Evolutionary conservation across 2,888 invertebrate species (phyloP), one percentile per base, ranked within the genome.

Genomic region (Vandiemenella viatica): DNA sequence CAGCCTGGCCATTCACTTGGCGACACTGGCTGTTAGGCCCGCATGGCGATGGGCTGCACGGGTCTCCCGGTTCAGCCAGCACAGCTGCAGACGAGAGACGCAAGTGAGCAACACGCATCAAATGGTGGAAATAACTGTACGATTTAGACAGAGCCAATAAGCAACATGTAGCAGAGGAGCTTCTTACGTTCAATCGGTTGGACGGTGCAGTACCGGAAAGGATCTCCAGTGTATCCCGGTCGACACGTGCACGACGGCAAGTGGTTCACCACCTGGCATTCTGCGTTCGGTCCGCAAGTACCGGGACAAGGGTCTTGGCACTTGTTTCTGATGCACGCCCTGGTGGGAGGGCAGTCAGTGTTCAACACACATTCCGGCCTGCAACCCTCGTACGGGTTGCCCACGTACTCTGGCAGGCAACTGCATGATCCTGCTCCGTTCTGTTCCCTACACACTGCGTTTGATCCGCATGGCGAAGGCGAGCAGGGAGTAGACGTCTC

Each of bases 221-320:
- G 89, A 77, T 89, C 85, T 8, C 90, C 90, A 50, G 79, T 76
- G 62, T 78, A 76, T 32, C 79, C 81, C 16, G 65, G 66, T 32
- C 79, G 76, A 63, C 83, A 83, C 50, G 71, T 77, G 61, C 83
- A 83, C 58, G 80, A 77, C 7, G 82, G 80, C 58, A 76, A 76
- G 60, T 83, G 82, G 61, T 80, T 79, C 32, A 80, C 74, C 16
- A 83, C 83, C 55, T 75, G 72, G 57, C 87, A 87, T 52, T 75
- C 71, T 2, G 84, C 72, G 61, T 83, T 80, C 55, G 73, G 69
- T 19, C 84, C 86, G 63, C 86, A 85, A 53, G 79, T 76, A 54
- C 77, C 77, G 44, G 75, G 71, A 57, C 84, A 85, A 20, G 83
- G 83, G 63, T 83, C 77, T 6, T 66, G 65, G 64, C 85, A 85